phyloP scores from a whole-genome alignment of 2,113 vertebrate species.

The Neopipo cinnamomea region DNA sequence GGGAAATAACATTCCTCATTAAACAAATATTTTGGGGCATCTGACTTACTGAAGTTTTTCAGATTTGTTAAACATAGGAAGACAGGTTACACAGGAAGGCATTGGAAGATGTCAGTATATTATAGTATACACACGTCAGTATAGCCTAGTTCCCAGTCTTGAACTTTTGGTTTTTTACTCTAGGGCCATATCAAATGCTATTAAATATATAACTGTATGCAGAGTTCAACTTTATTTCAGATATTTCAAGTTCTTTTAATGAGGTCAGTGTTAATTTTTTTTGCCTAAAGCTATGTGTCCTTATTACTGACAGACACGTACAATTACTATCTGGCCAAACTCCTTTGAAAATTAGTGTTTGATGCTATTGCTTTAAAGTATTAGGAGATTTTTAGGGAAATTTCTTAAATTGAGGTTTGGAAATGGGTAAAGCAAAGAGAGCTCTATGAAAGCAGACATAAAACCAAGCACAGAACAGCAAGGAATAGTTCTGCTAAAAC shows the following conservation, averaged over 20 bases:
- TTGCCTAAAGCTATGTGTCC: not conserved
- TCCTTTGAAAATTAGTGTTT: not conserved
- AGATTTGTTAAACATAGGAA: not conserved
- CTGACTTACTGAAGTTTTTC: not conserved
- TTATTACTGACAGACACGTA: not conserved
- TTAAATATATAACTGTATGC: not conserved
- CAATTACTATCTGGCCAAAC: not conserved
- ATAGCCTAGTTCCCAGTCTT: not conserved
- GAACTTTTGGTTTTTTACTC: not conserved
- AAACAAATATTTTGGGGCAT: not conserved
- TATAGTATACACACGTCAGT: too few relatives aligned
- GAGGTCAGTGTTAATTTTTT: not conserved
- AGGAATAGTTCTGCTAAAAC: not conserved
- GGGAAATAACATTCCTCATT: not conserved
- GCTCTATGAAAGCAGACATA: not conserved
- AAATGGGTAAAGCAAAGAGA: not conserved
- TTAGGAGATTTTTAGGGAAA: not conserved
- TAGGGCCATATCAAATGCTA: not conserved
- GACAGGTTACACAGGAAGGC: not conserved
- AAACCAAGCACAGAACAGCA: not conserved
- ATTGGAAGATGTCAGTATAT: too few relatives aligned
- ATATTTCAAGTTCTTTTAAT: conserved; percentile 16
- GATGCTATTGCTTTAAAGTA: not conserved
- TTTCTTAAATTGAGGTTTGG: not conserved
- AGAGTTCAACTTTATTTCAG: not conserved